Base-by-base conservation (phyloP, 2,888 invertebrate species). In the Megaustenia siamemsis region DNA sequence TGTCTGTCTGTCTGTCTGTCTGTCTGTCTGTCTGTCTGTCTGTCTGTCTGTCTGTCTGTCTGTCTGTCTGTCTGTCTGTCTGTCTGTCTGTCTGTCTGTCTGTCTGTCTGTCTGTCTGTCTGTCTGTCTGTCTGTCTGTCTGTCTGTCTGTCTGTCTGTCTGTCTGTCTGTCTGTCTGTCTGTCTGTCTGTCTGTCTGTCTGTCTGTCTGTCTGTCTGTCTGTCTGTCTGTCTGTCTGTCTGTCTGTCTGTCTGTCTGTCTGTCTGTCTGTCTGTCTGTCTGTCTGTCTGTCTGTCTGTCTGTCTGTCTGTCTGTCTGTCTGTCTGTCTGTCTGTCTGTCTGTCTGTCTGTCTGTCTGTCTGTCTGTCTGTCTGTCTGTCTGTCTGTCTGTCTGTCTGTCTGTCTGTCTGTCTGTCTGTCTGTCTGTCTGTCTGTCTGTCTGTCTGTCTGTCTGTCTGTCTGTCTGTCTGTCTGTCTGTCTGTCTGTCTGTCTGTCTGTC, bases 261-360 rank as follows among this genome's bases (percentile, higher is more conserved):
- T 66, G 45, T 73, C 38, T 73, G 60, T 60, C 40, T 38, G n/a
- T 73, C 35, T 73, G n/a, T 73, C 40, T 73, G 43, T 73, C 73
- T 38, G 43, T 73, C 40, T 73, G 43, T 73, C 73, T 73, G n/a
- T 73, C 73, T 73, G n/a, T 73, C 40, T 35, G 43, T 40, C 35
- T 35, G 43, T 73, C 40, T 73, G 43, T 73, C 40, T 73, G 43
- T 73, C 38, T 40, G 43, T 73, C 40, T 73, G 40, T 73, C 40
- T 40, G 43, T 40, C 73, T 73, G n/a, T 73, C 73, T 73, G 43
- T 45, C 38, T 73, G n/a, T 73, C 35, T 40, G 43, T 40, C 73
- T 73, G 43, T 73, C 73, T 73, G 43, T 38, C 73, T 35, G n/a
- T 38, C 73, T 53, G 71, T 82, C 71, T 82, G 71, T 82, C 82